Evolutionary conservation across 2,888 invertebrate species (phyloP).

Genomic region (Hyposoter didymator): DNA sequence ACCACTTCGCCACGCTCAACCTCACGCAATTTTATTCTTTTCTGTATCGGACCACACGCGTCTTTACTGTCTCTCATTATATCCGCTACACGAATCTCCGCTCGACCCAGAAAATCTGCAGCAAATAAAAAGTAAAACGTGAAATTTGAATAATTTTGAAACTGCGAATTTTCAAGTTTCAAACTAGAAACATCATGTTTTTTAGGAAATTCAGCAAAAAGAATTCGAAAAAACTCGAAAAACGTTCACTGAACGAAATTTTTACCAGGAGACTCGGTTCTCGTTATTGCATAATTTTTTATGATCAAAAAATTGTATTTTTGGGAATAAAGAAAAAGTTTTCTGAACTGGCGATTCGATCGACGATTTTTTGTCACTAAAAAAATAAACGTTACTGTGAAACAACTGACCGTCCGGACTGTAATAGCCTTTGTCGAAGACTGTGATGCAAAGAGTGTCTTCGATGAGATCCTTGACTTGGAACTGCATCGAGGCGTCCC

Average conservation of each 20-base stretch:
- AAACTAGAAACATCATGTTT: not conserved
- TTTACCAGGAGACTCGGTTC: not conserved
- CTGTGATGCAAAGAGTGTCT: constrained; percentile 89
- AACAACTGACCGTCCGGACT: constrained; percentile 88
- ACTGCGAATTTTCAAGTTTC: not conserved
- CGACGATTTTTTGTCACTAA: not conserved
- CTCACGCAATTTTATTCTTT: constrained; percentile 88
- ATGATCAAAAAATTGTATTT: not conserved
- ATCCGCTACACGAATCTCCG: constrained; percentile 88
- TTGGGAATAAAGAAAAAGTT: not conserved
- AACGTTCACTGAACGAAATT: not conserved
- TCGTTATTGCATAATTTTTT: not conserved
- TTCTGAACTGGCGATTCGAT: not conserved
- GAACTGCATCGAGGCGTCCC: constrained; percentile 92
- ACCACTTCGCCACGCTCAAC: constrained; percentile 89
- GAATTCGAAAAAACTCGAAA: no score
- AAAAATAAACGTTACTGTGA: not conserved
- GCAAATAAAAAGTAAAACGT: constrained; percentile 27
- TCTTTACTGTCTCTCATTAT: constrained; percentile 86
- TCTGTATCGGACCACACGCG: constrained; percentile 88
- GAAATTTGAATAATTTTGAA: not conserved
- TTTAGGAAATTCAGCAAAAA: no score
- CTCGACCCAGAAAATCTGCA: constrained; percentile 89
- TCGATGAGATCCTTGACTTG: constrained; percentile 88
- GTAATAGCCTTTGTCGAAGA: constrained; percentile 89